Conservation (phyloP, 2,797 vertebrate genomes). For the Lycodopsis pacificus region DNA sequence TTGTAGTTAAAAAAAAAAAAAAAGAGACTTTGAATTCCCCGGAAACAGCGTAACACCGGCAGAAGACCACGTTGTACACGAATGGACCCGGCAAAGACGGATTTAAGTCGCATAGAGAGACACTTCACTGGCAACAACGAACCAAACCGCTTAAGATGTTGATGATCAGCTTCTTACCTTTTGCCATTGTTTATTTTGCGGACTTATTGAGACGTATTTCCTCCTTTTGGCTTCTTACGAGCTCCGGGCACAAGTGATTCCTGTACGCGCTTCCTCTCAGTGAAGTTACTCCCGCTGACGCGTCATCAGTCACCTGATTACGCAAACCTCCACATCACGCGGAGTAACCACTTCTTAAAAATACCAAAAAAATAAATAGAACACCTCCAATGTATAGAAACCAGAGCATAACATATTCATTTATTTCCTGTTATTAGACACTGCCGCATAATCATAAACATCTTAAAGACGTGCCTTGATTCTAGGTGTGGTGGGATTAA, state of each 20-base stretch:
- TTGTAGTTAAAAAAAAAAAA: too few relatives aligned
- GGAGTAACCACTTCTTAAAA: not conserved
- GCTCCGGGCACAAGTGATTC: not conserved
- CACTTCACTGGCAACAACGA: accelerated
- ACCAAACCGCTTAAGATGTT: accelerated
- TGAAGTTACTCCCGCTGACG: not conserved
- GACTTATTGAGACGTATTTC: not conserved
- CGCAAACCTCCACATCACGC: not conserved
- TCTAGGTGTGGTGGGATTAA: not conserved
- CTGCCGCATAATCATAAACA: not conserved
- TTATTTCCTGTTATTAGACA: not conserved
- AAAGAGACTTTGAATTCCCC: too few relatives aligned
- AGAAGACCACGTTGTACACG: conserved; percentile 39
- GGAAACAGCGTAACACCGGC: not conserved
- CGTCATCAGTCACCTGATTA: conserved; percentile 69
- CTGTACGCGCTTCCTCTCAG: conserved; percentile 3
- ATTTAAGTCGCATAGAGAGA: not conserved
- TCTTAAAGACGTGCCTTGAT: not conserved
- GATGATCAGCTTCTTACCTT: conserved; percentile 33
- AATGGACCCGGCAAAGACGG: not conserved
- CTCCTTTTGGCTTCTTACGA: not conserved
- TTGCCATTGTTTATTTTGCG: accelerated
- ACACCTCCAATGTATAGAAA: not conserved
- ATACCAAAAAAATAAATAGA: too few relatives aligned
- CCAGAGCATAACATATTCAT: not conserved